Evolutionary conservation across 2,888 invertebrate species (phyloP), one percentile per base, ranked within the genome.

Genomic region (Phengaris alcon): DNA sequence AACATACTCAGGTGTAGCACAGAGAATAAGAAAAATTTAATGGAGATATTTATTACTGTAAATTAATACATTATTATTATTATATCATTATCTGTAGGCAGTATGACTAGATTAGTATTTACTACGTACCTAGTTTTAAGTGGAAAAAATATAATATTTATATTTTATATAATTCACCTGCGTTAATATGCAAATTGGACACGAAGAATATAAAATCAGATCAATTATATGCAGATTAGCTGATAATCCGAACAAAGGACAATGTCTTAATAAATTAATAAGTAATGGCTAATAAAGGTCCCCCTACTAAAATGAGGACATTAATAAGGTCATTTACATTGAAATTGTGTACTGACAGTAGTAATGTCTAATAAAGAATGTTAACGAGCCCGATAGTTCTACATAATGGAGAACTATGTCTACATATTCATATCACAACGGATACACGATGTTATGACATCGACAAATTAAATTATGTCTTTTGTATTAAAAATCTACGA

Each of bases 341-440:
- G 44, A 44, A 35, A 64, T 12, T 64, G 64, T 64, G 64, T 64
- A 64, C 64, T 59, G 22, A 59, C 59, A 59, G 44, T 35, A 13
- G 44, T 10, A 64, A 64, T 13, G 35, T 64, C 64, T 44, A 64
- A 64, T 64, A 35, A 64, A 44, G 6, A 64, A 64, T 64, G 64
- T 64, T 64, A 64, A 64, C 64, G 44, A 64, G 64, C 64, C 13
- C 64, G 64, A 59, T 54, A 12, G 54, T 54, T 54, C 55, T 6
- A 55, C 55, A 55, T 64, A 64, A 64, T 12, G 64, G 35, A 35
- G 35, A 0, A 35, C 64, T 35, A 12, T 64, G 64, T 13, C 64
- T 64, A 64, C 64, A 64, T 64, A 64, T 64, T 64, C 44, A 64
- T 64, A 64, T 59, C 22, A 59, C 35, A 22, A 64, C 64, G 64